Evolutionary conservation across 2,888 invertebrate genomes (phyloP).

Genomic region (Tenthredo amoena): DNA sequence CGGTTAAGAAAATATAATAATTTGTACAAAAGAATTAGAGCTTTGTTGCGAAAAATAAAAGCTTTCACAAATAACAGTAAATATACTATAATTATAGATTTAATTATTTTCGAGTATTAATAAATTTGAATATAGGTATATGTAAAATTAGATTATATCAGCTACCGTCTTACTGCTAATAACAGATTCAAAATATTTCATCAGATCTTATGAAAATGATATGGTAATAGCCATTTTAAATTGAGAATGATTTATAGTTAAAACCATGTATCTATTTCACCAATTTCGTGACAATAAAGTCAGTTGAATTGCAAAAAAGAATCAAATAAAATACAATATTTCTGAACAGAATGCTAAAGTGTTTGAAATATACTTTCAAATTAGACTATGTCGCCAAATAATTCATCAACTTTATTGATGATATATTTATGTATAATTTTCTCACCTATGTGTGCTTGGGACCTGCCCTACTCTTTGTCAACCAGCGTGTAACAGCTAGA

Average conservation of each 20-base stretch:
- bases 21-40: slow-evolving; percentile 39
- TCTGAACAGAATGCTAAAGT: neutral
- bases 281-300: neutral
- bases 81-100: slow-evolving; percentile 18
- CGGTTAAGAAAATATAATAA: slow-evolving; percentile 18
- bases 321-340: neutral
- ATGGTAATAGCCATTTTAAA: neutral
- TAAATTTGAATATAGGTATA: slow-evolving; percentile 18
- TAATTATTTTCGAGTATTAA: neutral
- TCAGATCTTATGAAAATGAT: slow-evolving; percentile 20
- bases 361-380: neutral
- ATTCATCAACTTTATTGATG: slow-evolving; percentile 8
- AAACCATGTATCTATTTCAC: neutral
- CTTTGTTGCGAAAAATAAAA: neutral
- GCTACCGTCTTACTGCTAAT: neutral
- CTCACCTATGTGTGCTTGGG: neutral
- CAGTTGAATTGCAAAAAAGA: neutral
- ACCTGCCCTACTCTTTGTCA: neutral
- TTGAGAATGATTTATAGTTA: neutral
- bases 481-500: slow-evolving; percentile 25
- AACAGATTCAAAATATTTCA: slow-evolving; percentile 1
- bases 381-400: neutral
- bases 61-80: slow-evolving; percentile 14
- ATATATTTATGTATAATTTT: neutral
- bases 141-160: neutral